These are phyloP conservation scores for Larimichthys crocea DNA, from an alignment of 2,113 vertebrate genomes.

Conservation along the genomic window DNA sequence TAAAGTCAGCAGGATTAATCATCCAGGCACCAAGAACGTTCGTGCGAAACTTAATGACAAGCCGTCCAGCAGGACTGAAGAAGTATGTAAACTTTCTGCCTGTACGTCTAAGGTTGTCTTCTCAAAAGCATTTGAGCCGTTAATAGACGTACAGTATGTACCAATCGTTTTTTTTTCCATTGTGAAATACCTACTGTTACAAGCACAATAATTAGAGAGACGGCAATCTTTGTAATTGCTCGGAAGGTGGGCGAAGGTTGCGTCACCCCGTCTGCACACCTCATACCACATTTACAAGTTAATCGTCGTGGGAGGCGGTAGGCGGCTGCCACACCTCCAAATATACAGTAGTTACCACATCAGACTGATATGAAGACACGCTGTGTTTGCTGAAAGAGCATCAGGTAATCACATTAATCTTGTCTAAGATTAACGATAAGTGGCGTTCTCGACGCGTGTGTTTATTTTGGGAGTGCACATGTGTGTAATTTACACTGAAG, in stretches of 20 bases:
- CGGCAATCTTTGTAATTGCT: constrained; percentile 72
- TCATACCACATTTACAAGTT: constrained; percentile 52
- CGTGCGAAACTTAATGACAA: background rate
- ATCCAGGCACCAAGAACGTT: background rate
- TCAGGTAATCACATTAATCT: constrained; percentile 56
- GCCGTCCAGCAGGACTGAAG: background rate
- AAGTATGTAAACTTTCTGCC: background rate
- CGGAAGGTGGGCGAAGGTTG: constrained; percentile 67
- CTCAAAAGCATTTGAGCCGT: constrained; percentile 10
- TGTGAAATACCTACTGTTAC: constrained; percentile 65
- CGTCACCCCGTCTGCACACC: constrained; percentile 60
- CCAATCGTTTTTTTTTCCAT: constrained; percentile 37
- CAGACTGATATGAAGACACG: constrained; percentile 46
- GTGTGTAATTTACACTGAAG: constrained; percentile 56
- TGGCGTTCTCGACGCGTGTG: constrained; percentile 22
- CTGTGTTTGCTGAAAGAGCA: constrained; percentile 57
- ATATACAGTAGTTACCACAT: constrained; percentile 62
- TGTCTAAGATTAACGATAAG: constrained; percentile 52
- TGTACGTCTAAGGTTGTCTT: background rate
- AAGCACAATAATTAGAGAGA: constrained; percentile 51
- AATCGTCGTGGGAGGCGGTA: constrained; percentile 60
- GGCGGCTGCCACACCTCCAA: constrained; percentile 59
- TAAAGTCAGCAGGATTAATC: background rate
- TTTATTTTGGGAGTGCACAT: constrained; percentile 50
- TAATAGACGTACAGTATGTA: constrained; percentile 26